These are phyloP conservation scores for Pygoscelis adeliae DNA, from an alignment of 2,113 vertebrate genomes.

Conservation along the genomic window DNA sequence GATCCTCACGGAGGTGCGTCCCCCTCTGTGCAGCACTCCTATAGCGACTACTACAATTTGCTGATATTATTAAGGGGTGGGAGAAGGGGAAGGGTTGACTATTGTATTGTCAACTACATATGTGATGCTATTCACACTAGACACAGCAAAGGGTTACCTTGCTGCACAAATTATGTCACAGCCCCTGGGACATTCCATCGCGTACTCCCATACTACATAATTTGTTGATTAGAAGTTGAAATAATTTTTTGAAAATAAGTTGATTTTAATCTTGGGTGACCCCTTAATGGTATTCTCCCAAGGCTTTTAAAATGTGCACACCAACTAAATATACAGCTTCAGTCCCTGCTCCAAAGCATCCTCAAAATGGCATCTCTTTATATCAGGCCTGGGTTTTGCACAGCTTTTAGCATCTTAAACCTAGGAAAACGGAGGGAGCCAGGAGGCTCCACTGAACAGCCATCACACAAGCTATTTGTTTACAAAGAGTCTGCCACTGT, in stretches of 20 bases:
- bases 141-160: background rate
- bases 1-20: background rate
- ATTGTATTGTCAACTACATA: background rate
- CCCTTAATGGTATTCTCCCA: background rate
- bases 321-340: conserved; percentile 50
- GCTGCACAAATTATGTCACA: background rate
- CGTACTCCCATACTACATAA: background rate
- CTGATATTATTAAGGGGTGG: background rate
- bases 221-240: background rate
- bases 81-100: background rate
- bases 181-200: background rate
- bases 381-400: background rate
- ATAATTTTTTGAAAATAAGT: background rate
- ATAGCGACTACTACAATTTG: background rate
- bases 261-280: background rate
- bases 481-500: background rate
- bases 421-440: background rate
- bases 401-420: background rate
- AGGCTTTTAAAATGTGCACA: background rate
- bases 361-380: background rate
- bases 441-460: background rate
- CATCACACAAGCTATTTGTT: background rate
- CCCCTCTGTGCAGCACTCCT: background rate
- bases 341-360: background rate
- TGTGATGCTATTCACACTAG: background rate